Evolutionary conservation across 2,113 vertebrate genomes (phyloP), one percentile per base, ranked within the genome.

Genomic region (Sylvilagus bachmani): DNA sequence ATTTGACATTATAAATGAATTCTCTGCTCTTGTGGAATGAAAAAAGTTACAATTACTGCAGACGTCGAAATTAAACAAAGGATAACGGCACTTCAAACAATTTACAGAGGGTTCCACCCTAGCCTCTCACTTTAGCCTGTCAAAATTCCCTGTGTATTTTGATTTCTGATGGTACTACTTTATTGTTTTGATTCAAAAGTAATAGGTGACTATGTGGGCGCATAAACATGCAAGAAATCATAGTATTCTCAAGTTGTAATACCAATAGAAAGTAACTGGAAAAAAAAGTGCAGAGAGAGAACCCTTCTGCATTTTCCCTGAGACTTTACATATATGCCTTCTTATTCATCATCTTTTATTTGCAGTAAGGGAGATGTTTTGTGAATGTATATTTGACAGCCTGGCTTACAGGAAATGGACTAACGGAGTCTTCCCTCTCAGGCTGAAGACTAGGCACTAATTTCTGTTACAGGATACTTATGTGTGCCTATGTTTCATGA

Each of bases 1-100:
- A 85, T 82, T 87, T 94, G 3, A 88, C 13, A 61, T 22, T 85
- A 38, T 61, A 94, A 73, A 53, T 17, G 84, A 16, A 91, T 3
- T 66, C 3, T 51, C 12, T 55, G 7, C 2, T 5, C 5, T 84
- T 61, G 33, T 61, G 13, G 25, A 81, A 86, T 79, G 13, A 4
- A 53, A 71, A 62, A 24, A 71, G 8, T 78, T 71, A 77, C 31
- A 83, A 53, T 51, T 70, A 49, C 44, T 62, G 64, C 29, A 36
- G 62, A 82, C 12, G 49, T 36, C 17, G 80, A 77, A 82, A 83
- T 38, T 73, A 61, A 93, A 86, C 9, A 38, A 95, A 79, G 44
- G 92, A 1, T 36, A 80, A 53, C 14, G 44, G 16, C 22, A 70
- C 3, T 73, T 83, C 21, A 93, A 64, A 78, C 89, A 93, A 81